A percentile compares a stretch with the other conserved stretches of the same genome.
These are phyloP conservation scores for Drosophila erecta DNA, from an alignment of 1,140 invertebrate species.

Conservation along the genomic window DNA sequence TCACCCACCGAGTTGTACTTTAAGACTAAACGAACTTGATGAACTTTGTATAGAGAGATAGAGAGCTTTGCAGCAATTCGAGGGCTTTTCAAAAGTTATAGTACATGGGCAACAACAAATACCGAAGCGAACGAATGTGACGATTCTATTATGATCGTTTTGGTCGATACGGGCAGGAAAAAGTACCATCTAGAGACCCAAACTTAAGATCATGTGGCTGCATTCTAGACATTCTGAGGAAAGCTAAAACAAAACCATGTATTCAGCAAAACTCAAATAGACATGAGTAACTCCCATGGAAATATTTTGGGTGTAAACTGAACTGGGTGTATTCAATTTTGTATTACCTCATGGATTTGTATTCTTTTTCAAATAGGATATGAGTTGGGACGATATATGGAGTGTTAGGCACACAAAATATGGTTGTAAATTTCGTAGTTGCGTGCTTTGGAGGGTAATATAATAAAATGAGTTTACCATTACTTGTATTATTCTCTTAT, in stretches of 20 bases:
- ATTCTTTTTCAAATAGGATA: background rate
- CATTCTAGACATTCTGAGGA: conserved; percentile 2
- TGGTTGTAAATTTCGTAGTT: too few species aligned
- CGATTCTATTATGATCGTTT: conserved; percentile 36
- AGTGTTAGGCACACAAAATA: too few species aligned
- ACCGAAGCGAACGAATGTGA: background rate
- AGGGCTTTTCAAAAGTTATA: conserved; percentile 40
- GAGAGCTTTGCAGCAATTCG: conserved; percentile 52
- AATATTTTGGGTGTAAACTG: background rate
- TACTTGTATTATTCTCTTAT: too few species aligned
- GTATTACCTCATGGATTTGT: background rate
- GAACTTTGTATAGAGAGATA: conserved; percentile 51
- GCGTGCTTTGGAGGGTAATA: too few species aligned
- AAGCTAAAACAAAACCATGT: background rate
- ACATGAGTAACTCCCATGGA: conserved; percentile 3
- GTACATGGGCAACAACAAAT: conserved; percentile 12
- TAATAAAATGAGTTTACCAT: too few species aligned
- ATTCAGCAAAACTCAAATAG: background rate
- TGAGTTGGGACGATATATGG: too few species aligned
- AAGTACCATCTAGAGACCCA: background rate
- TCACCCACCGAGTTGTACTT: conserved; percentile 67
- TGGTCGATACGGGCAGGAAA: conserved; percentile 8
- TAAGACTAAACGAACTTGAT: conserved; percentile 72
- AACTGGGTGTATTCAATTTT: background rate
- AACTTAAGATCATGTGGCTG: conserved; percentile 15